These are phyloP conservation scores for Sanderia malayensis DNA, from an alignment of 30 jellyfish, hydroid and myxozoan genomes.

Conservation along the genomic window DNA sequence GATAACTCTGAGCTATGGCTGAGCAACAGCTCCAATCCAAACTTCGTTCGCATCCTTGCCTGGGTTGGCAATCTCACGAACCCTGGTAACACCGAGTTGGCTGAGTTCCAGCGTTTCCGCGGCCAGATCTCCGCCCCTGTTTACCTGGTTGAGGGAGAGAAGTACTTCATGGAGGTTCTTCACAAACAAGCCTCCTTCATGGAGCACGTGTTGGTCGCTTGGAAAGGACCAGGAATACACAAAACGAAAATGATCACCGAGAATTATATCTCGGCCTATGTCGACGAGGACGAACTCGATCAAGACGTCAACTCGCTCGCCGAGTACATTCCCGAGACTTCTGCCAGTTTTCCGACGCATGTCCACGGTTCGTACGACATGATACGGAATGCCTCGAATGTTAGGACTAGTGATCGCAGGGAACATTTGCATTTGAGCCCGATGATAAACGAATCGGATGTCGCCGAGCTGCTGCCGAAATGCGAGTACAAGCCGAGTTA, in stretches of 20 bases:
- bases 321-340: conserved; percentile 75
- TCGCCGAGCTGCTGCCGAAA: conserved; percentile 55
- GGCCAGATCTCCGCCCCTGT: conserved; percentile 67
- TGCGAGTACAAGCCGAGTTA: conserved; percentile 82
- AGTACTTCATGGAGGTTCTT: conserved; percentile 73
- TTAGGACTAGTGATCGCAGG: conserved; percentile 62
- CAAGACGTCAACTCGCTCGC: conserved; percentile 70
- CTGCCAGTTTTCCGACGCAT: conserved; percentile 69
- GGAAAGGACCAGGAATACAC: conserved; percentile 87
- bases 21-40: conserved; percentile 68
- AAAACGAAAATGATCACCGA: conserved; percentile 36
- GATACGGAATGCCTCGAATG: conserved; percentile 37
- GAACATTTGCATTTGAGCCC: conserved; percentile 60
- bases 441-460: conserved; percentile 28
- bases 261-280: conserved; percentile 63
- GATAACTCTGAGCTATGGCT: conserved; percentile 93
- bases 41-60: conserved; percentile 40
- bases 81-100: conserved; percentile 55
- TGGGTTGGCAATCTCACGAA: conserved; percentile 65
- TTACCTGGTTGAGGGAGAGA: conserved; percentile 20
- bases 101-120: conserved; percentile 37
- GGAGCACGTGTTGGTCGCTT: conserved; percentile 77
- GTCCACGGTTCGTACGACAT: conserved; percentile 41
- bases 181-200: conserved; percentile 77
- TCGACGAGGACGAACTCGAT: conserved; percentile 52